phyloP scores from a whole-genome alignment of 1,140 invertebrate species.

The Tetranychus cinnabarinus region DNA sequence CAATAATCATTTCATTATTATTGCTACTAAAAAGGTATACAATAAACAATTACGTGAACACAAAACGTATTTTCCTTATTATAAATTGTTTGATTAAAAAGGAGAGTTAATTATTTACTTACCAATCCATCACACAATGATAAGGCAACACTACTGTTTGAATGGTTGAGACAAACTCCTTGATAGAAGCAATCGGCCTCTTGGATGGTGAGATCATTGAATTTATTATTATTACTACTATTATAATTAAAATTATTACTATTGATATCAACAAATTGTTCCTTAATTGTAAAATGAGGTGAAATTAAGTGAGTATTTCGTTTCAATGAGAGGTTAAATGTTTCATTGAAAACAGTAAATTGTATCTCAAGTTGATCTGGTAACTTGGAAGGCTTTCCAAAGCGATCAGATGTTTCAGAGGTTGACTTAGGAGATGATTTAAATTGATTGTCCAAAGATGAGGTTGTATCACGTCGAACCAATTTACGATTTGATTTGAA shows the following conservation, averaged over 20 bases:
- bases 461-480: neutral
- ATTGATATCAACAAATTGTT: neutral
- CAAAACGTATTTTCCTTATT: no score
- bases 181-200: slow-evolving; percentile 11
- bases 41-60: no score
- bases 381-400: neutral
- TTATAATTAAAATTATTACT: neutral
- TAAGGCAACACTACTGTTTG: slow-evolving; percentile 9
- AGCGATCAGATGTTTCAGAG: neutral
- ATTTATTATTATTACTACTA: neutral
- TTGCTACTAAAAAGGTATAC: no score
- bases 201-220: neutral
- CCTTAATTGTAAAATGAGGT: slow-evolving; percentile 2
- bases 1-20: no score
- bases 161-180: slow-evolving; percentile 5
- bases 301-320: slow-evolving; percentile 2
- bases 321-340: neutral
- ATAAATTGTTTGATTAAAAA: no score
- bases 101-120: neutral
- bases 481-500: no score
- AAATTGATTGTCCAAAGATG: neutral
- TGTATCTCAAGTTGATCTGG: neutral
- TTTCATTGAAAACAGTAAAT: slow-evolving; percentile 1
- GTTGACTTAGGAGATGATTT: neutral
- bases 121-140: slow-evolving; percentile 12